Evolutionary conservation across 2,113 vertebrate genomes (phyloP).

Genomic region (Nanorana parkeri): DNA sequence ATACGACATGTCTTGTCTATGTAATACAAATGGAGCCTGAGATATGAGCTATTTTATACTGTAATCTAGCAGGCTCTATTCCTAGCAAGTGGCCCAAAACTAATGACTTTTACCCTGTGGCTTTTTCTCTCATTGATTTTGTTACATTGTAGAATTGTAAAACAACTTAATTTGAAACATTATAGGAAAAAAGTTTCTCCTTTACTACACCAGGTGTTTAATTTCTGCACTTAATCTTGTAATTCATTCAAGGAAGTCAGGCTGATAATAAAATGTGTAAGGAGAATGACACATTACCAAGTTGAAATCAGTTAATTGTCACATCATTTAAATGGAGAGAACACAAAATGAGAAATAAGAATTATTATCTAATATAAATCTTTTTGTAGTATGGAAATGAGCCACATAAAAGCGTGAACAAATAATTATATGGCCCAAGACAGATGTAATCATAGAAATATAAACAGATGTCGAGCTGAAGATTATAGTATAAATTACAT

Average conservation of each 20-base stretch:
- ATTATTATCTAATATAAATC: slow-evolving; percentile 25
- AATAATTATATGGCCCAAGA: slow-evolving; percentile 13
- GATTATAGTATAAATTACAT: neutral
- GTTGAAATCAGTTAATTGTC: neutral
- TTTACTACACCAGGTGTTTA: neutral
- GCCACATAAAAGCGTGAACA: neutral
- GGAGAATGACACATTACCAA: slow-evolving; percentile 21
- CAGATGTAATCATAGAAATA: neutral
- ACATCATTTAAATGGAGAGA: slow-evolving; percentile 22
- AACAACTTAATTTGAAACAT: too few species aligned
- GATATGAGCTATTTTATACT: too few species aligned
- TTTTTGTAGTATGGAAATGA: slow-evolving; percentile 13
- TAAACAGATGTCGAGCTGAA: neutral
- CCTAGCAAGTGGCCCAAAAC: too few species aligned
- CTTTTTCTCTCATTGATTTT: too few species aligned
- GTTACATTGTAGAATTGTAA: too few species aligned
- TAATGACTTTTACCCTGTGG: too few species aligned
- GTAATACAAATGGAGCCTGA: too few species aligned
- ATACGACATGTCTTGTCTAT: too few species aligned
- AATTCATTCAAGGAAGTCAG: slow-evolving; percentile 6
- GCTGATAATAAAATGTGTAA: slow-evolving; percentile 5
- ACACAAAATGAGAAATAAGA: neutral
- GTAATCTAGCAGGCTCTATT: too few species aligned
- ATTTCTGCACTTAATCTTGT: neutral
- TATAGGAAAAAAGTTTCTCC: too few species aligned